Evolutionary conservation across 2,797 vertebrate genomes (phyloP), one percentile per base, ranked within the genome.

Genomic region (Rousettus madagascariensis): DNA sequence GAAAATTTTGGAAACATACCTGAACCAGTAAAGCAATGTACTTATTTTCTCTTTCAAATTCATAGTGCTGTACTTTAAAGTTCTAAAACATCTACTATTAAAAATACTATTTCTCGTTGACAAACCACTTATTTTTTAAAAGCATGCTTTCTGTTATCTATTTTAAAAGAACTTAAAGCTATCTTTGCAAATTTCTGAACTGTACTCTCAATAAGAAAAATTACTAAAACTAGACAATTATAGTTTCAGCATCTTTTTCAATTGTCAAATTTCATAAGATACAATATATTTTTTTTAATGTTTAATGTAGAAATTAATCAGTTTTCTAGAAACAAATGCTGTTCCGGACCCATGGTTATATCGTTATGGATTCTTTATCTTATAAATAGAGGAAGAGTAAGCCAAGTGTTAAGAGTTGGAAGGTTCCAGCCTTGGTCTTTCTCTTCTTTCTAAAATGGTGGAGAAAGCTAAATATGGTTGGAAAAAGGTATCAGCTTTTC

Each of bases 161-260:
- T 90, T 61, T 69, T 94, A 90, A 75, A 95, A 94, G 53, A 59
- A 93, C 30, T 87, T 85, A 86, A 83, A 91, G 9, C 41, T 90
- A 17, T 83, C 28, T 69, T 72, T 90, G 26, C 28, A 43, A 86
- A 80, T 77, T 94, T 95, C 15, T 24, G 68, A 41, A 59, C 24
- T 84, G 15, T 86, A 72, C 28, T 95, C 66, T 85, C 89, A 26
- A 75, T 80, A 46, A 86, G 66, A 91, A 74, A 94, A 80, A 57
- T 51, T 66, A 89, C 57, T 57, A 90, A 87, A 66, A 61, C 46
- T 46, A 13, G 46, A 46, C 13, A 46, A 46, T 72, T 30, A 82
- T 92, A 41, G 57, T 72, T 96, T 2, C 1, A 69, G 38, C 8
- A 63, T 93, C 43, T 22, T 89, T 94, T 92, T 53, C 22, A 59